phyloP scores from a whole-genome alignment of 2,113 vertebrate species.

The Lepisosteus osseus region DNA sequence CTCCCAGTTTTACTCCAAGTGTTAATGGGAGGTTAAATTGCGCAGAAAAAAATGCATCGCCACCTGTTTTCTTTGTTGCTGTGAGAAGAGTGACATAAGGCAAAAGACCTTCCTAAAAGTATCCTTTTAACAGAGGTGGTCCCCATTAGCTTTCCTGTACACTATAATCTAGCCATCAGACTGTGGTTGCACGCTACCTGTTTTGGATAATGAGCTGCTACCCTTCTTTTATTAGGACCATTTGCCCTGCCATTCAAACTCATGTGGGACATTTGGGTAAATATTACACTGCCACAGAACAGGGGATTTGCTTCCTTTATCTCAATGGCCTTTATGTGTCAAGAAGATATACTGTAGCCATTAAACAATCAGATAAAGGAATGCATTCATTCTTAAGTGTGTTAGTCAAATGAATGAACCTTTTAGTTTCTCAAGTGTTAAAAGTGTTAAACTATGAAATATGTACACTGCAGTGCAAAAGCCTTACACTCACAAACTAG shows the following conservation, averaged over 20 bases:
- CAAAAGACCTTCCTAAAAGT: background rate
- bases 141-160: background rate
- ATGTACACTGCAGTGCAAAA: no score
- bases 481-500: no score
- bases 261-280: no score
- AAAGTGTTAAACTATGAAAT: no score
- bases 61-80: conserved; percentile 1
- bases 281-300: no score
- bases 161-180: background rate
- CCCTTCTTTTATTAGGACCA: conserved; percentile 34
- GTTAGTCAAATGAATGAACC: no score
- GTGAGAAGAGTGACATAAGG: background rate
- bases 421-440: no score
- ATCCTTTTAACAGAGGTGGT: conserved; percentile 5
- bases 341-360: no score
- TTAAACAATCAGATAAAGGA: no score
- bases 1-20: background rate
- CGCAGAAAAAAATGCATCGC: conserved; percentile 4
- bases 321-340: no score
- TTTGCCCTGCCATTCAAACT: conserved; percentile 28
- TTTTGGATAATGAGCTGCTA: conserved; percentile 10
- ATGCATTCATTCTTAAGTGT: no score
- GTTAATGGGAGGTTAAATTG: conserved; percentile 8
- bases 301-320: no score
- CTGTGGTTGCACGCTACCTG: background rate